Conservation (phyloP, 1,140 invertebrate species). For the Odontomachus brunneus region DNA sequence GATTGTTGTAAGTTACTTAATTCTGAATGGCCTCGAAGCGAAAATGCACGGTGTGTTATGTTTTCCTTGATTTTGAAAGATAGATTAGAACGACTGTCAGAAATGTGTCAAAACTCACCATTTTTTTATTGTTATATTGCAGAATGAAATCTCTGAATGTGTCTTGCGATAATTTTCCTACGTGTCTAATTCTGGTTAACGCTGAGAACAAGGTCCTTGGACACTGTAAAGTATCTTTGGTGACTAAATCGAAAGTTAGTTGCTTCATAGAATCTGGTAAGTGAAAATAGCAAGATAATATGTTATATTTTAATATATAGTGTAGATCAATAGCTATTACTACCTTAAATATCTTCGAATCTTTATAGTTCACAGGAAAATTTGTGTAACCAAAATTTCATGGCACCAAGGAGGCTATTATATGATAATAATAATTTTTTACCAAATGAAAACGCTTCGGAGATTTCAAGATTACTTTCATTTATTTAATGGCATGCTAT, state of each 20-base stretch:
- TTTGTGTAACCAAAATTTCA: no score
- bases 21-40: constrained; percentile 92
- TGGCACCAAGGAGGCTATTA: no score
- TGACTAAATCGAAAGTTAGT: constrained; percentile 88
- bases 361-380: no score
- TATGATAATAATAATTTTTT: no score
- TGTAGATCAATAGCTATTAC: no score
- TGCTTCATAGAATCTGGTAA: constrained; percentile 90
- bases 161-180: constrained; percentile 90
- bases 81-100: neutral
- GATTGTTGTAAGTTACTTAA: constrained; percentile 91
- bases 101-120: neutral
- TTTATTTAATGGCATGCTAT: no score
- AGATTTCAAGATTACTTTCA: no score
- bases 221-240: constrained; percentile 90
- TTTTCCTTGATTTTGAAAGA: constrained; percentile 18
- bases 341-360: no score
- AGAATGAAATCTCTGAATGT: constrained; percentile 88
- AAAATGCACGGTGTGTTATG: constrained; percentile 87
- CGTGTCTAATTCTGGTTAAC: constrained; percentile 89
- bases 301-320: neutral
- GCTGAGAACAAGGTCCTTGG: constrained; percentile 87
- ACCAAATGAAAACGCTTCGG: no score
- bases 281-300: neutral
- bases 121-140: constrained; percentile 48